phyloP scores from a whole-genome alignment of 2,797 vertebrate species.

The Cossypha caffra region DNA sequence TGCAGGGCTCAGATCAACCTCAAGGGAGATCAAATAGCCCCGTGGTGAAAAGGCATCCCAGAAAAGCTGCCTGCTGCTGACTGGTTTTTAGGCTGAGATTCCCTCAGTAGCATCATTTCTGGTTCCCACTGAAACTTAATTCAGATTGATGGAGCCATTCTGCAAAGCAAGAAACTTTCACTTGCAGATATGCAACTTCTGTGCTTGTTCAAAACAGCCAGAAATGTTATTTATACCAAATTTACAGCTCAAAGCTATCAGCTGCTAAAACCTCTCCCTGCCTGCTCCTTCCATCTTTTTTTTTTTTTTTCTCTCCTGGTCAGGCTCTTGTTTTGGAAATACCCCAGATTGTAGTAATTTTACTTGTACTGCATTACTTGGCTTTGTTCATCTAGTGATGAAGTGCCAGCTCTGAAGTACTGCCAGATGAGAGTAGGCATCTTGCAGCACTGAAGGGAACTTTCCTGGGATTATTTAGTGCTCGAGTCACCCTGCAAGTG shows the following conservation, averaged over 20 bases:
- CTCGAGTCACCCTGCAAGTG: not conserved
- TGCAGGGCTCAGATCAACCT: not conserved
- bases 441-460: not conserved
- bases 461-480: not conserved
- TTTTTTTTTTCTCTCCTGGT: not conserved
- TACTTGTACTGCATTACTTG: conserved; percentile 20
- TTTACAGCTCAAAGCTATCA: conserved; percentile 4
- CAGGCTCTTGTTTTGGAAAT: conserved; percentile 42
- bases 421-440: conserved; percentile 51
- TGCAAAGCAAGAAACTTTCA: conserved; percentile 7
- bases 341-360: conserved; percentile 26
- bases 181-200: not conserved
- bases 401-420: conserved; percentile 49
- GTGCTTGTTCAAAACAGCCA: not conserved
- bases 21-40: conserved; percentile 37
- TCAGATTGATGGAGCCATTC: not conserved
- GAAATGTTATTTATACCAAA: conserved; percentile 13
- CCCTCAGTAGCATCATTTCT: not conserved
- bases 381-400: conserved; percentile 53
- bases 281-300: not conserved
- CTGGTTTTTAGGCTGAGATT: not conserved
- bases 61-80: conserved; percentile 40
- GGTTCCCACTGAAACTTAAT: conserved; percentile 2
- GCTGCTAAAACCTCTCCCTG: not conserved
- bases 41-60: not conserved